phyloP scores from a whole-genome alignment of 2,113 vertebrate genomes.

The Eidolon helvum region DNA sequence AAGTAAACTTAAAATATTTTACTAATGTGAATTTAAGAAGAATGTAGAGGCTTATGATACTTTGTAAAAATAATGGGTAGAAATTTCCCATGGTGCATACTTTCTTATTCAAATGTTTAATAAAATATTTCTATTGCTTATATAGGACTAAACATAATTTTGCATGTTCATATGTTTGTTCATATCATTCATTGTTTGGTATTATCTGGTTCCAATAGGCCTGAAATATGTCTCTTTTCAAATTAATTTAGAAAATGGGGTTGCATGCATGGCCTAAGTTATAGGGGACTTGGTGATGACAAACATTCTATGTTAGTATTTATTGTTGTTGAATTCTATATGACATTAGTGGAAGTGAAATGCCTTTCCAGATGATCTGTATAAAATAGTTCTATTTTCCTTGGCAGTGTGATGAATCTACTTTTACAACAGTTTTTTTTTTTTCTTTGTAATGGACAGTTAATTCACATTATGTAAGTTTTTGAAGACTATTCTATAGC shows the following conservation, averaged over 20 bases:
- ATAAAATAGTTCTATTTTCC: neutral
- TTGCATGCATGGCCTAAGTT: neutral
- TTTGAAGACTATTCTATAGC: constrained; percentile 14
- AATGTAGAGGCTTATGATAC: neutral
- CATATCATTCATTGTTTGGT: neutral
- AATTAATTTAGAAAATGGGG: neutral
- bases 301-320: neutral
- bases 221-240: neutral
- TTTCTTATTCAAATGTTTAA: neutral
- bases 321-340: neutral
- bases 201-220: neutral
- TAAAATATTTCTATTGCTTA: neutral
- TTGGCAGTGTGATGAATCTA: neutral
- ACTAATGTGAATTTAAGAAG: neutral
- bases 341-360: neutral
- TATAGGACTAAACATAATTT: neutral
- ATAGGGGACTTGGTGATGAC: neutral
- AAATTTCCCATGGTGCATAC: neutral
- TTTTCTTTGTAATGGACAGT: neutral
- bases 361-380: neutral
- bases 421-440: neutral
- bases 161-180: neutral
- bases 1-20: neutral
- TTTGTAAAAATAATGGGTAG: neutral
- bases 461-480: constrained; percentile 25